A percentile compares a stretch with the other conserved stretches of the same genome.
Conservation (phyloP, 2,113 vertebrate species). For the Leiothrix lutea region DNA sequence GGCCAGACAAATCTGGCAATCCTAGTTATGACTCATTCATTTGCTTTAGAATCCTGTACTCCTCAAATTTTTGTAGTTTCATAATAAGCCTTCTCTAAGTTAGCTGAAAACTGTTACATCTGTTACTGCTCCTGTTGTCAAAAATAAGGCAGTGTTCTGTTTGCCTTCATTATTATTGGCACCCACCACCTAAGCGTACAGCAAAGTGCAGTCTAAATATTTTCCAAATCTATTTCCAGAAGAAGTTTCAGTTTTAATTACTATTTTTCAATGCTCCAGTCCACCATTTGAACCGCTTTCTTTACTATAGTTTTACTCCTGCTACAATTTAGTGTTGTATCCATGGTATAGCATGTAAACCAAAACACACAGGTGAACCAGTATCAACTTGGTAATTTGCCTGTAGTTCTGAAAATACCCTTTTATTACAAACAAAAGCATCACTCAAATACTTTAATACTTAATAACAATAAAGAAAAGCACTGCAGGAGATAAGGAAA, state of each 20-base stretch:
- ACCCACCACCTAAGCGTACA: not conserved
- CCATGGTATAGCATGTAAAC: not conserved
- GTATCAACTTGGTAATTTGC: not conserved
- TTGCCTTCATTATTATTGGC: constrained; percentile 40
- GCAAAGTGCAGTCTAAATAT: constrained; percentile 1
- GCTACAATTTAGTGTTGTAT: not conserved
- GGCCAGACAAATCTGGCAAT: constrained; percentile 32
- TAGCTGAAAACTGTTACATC: constrained; percentile 33
- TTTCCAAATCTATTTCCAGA: constrained; percentile 41
- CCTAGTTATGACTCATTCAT: not conserved
- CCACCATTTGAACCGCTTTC: not conserved
- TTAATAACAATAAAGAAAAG: not conserved
- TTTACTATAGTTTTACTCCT: not conserved
- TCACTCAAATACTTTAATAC: not conserved
- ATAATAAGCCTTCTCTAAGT: constrained; percentile 15
- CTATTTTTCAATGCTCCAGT: not conserved
- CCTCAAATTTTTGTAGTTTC: constrained; percentile 23
- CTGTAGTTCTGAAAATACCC: not conserved
- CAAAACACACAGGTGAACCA: not conserved
- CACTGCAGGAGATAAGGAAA: not conserved
- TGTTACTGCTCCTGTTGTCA: constrained; percentile 22
- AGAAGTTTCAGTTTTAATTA: not conserved
- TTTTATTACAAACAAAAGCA: not conserved
- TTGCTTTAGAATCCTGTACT: constrained; percentile 34
- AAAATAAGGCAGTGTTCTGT: constrained; percentile 17